Evolutionary conservation across 1,140 invertebrate species (phyloP), one percentile per base, ranked within the genome.

Genomic region (Luehdorfia chinensis): DNA sequence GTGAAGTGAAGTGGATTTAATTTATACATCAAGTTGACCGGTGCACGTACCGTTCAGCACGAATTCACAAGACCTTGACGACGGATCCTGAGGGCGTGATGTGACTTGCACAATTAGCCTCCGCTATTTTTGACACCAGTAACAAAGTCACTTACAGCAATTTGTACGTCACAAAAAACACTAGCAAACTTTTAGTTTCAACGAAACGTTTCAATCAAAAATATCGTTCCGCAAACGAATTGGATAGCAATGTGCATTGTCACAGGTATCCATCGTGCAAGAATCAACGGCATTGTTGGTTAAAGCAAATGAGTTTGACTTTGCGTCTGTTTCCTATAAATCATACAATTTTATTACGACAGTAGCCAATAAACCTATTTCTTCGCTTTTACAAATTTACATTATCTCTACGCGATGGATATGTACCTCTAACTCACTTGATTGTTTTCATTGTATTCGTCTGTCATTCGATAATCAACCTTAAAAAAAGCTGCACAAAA

Each of bases 321-420:
- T 32, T 27, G 51, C 50, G 49, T 59, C 52, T 55, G 51, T 56
- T 58, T 48, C 31, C 50, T 55, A 60, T 75, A 73, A 77, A 77
- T 77, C 74, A 68, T 39, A 46, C 33, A 49, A 37, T 57, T 77
- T 79, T 76, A 80, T 68, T 57, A 62, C 61, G 59, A 70, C 67
- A 72, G 65, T 69, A 73, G 61, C 62, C 71, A 72, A 78, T 81
- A 84, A 84, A 84, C 71, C 75, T 79, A 75, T 80, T 84, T 81
- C 77, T 78, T 61, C 59, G 44, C 68, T 62, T 68, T 64, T 66
- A 64, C 56, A 70, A 62, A 66, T 75, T 65, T 66, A 77, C 68
- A 79, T 75, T 77, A 75, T 75, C 66, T 65, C 39, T 59, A 62
- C 59, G 63, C 66, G 66, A 68, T 61, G 73, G 72, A 81, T 76